Evolutionary conservation across 2,888 invertebrate species (phyloP), one percentile per base, ranked within the genome.

Genomic region (Chaetoderma sp.): DNA sequence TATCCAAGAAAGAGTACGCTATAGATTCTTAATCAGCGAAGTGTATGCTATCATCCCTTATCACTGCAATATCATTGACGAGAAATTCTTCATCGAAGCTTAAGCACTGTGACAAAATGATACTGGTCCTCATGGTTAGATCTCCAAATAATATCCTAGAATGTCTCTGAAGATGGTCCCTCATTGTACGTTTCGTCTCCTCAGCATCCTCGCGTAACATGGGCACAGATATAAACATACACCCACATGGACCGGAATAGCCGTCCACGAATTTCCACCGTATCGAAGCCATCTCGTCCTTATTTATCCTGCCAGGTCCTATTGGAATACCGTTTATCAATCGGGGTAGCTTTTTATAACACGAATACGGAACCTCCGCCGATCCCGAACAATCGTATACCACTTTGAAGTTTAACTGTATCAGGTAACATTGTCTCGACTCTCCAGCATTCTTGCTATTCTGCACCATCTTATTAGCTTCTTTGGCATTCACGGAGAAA

Each of bases 271-370:
- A 80, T 33, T 76, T 73, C 83, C 82, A 83, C 27, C 73, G 71
- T 60, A 82, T 81, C 54, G 69, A 74, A 25, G 70, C 63, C 16
- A 79, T 55, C 61, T 81, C 78, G 13, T 78, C 76, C 13, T 73
- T 70, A 5, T 78, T 75, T 72, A 83, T 75, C 18, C 77, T 61
- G 25, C 83, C 83, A 2, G 83, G 79, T 3, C 81, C 83, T 1
- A 83, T 73, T 2, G 82, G 83, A 60, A 83, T 82, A 16, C 81
- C 82, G 60, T 83, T 82, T 23, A 83, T 73, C 10, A 83, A 70
- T 18, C 82, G 71, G 3, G 82, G 83, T 4, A 82, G 70, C 54
- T 79, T 80, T 67, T 80, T 79, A 67, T 77, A 77, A 55, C 76
- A 75, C 5, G 78, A 71, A 33, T 77, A 75, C 0, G 83, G 80